phyloP scores from a whole-genome alignment of 2,113 vertebrate genomes.

The Haemorhous mexicanus region DNA sequence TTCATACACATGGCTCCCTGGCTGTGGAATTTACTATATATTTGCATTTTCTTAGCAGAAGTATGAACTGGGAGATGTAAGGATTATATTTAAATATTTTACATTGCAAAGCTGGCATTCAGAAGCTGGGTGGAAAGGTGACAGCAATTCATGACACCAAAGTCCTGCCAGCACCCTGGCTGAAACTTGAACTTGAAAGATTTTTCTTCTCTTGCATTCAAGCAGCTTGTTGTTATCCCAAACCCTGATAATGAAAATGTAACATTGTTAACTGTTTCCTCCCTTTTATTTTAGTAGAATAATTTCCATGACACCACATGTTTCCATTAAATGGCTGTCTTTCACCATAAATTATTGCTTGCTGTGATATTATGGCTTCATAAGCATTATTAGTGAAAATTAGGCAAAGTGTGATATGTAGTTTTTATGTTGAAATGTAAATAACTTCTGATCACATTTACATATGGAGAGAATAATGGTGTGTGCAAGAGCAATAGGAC shows the following conservation, averaged over 20 bases:
- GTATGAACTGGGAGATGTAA: not conserved
- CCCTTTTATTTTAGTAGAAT: not conserved
- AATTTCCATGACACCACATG: not conserved
- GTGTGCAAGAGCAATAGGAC: not conserved
- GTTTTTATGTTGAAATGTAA: not conserved
- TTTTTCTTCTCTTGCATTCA: not conserved
- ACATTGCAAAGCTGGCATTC: not conserved
- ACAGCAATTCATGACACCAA: not conserved
- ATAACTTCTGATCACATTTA: not conserved
- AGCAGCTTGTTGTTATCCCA: not conserved
- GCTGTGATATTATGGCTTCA: not conserved
- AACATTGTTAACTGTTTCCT: not conserved
- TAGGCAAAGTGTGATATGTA: rapidly evolving
- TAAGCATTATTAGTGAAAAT: not conserved
- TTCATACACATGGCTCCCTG: not conserved
- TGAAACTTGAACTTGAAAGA: not conserved
- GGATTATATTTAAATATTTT: not conserved
- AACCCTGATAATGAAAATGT: not conserved
- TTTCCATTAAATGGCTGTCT: not conserved
- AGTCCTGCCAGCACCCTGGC: not conserved
- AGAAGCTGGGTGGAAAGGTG: not conserved
- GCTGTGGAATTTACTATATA: not conserved
- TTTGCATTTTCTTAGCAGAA: not conserved
- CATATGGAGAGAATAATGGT: not conserved
- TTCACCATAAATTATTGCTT: not conserved